A percentile compares a stretch with the other conserved stretches of the same genome.
These are phyloP conservation scores for Synanthedon formicaeformis DNA, from an alignment of 2,888 invertebrate genomes.

Conservation along the genomic window DNA sequence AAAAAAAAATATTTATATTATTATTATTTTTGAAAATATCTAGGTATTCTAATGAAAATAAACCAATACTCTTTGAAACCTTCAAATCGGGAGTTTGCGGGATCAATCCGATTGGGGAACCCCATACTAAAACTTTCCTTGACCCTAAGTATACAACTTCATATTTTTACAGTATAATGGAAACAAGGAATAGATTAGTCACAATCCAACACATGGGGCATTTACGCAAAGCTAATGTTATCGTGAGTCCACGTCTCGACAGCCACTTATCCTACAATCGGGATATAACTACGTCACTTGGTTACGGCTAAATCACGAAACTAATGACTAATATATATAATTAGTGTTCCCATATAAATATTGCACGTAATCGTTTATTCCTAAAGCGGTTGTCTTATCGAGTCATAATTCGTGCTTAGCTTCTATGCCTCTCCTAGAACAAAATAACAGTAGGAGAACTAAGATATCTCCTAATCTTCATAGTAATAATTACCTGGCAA, in stretches of 20 bases:
- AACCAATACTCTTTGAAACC: too few relatives aligned
- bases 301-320: slow-evolving; percentile 37
- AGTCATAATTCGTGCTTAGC: neutral
- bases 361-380: slow-evolving; percentile 4
- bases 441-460: neutral
- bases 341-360: slow-evolving; percentile 8
- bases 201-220: slow-evolving; percentile 36
- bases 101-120: too few relatives aligned
- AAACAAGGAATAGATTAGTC: slow-evolving; percentile 46
- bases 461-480: too few relatives aligned
- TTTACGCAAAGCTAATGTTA: slow-evolving; percentile 45
- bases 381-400: neutral
- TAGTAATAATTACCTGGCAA: too few relatives aligned
- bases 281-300: slow-evolving; percentile 31
- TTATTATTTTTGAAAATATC: too few relatives aligned
- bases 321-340: slow-evolving; percentile 33
- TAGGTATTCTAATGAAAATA: too few relatives aligned
- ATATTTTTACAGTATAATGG: slow-evolving; percentile 15
- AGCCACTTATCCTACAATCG: slow-evolving; percentile 36
- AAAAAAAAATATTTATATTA: too few relatives aligned
- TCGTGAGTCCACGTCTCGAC: slow-evolving; percentile 45
- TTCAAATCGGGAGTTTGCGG: too few relatives aligned
- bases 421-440: neutral
- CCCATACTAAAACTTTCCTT: too few relatives aligned
- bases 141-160: too few relatives aligned